Base-by-base conservation (phyloP, 2,113 vertebrate genomes). In the Ceratotherium simum region DNA sequence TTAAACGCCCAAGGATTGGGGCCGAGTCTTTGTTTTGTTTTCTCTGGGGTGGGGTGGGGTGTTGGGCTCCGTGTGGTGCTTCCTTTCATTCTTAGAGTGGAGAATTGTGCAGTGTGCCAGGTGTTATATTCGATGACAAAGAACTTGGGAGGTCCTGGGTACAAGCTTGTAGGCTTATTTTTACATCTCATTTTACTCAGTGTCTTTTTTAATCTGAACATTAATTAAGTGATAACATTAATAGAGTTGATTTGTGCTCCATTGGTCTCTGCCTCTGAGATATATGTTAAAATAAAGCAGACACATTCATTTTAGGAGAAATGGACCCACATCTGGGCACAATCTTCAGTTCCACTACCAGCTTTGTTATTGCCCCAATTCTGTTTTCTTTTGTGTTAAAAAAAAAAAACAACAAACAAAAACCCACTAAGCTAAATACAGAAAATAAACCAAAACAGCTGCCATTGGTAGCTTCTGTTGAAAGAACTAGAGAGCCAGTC, bases 141-240 rank as follows among this genome's bases (percentile, higher is more conserved):
- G 51, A 27, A 20, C 92, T 39, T 27, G 46, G 29, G 20, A 39
- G 25, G 58, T 36, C 0, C 69, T 62, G 3, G 7, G 46, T 83
- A 21, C 4, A 11, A 0, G 95, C 78, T 70, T 90, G 70, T 39
- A 92, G 91, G 6, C 90, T 84, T 70, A 8, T 75, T 88, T 91
- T 97, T 79, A 60, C 36, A 8, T 85, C 27, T 88, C 27, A 10
- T 96, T 97, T 94, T 95, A 75, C 62, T 80, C 3, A 17, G 67
- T 76, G 42, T 46, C 64, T 48, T 95, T 97, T 96, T 96, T 78
- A 95, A 92, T 91, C 70, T 20, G 9, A 96, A 60, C 23, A 0
- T 69, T 96, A 98, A 97, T 98, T 93, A 97, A 97, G 72, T 92
- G 84, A 51, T 97, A 36, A 69, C 3, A n/a, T 97, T 96, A 75